These are phyloP conservation scores for Carettochelys insculpta DNA, from an alignment of 2,113 vertebrate genomes.

Conservation along the genomic window DNA sequence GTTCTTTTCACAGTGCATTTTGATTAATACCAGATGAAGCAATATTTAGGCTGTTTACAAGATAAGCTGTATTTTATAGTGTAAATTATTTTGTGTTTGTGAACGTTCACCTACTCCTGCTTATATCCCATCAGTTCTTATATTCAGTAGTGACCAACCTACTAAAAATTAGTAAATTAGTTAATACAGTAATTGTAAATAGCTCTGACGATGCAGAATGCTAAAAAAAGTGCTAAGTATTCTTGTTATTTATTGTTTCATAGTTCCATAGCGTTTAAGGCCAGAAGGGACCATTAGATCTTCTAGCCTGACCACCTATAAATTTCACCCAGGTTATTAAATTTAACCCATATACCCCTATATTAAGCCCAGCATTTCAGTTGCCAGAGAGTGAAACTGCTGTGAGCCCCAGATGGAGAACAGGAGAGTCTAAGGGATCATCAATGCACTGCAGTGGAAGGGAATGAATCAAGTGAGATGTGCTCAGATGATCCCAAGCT, in stretches of 20 bases:
- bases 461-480: not conserved
- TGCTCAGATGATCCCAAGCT: not conserved
- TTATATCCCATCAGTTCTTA: not conserved
- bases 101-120: not conserved
- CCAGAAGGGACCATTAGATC: not conserved
- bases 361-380: not conserved
- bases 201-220: not conserved
- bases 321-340: not conserved
- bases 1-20: constrained; percentile 30
- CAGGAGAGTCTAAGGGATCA: not conserved
- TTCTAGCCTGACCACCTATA: not conserved
- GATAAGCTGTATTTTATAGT: constrained; percentile 51
- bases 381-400: not conserved
- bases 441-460: not conserved
- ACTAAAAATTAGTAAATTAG: not conserved
- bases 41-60: constrained; percentile 78
- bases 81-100: constrained; percentile 1
- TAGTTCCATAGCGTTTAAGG: not conserved
- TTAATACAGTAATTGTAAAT: not conserved
- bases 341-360: not conserved
- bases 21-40: constrained; percentile 41
- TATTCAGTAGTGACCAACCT: constrained; percentile 15
- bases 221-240: not conserved
- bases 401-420: not conserved
- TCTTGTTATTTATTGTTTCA: not conserved